Evolutionary conservation across 1,140 invertebrate species (phyloP).

Genomic region (Drosophila setifemur): DNA sequence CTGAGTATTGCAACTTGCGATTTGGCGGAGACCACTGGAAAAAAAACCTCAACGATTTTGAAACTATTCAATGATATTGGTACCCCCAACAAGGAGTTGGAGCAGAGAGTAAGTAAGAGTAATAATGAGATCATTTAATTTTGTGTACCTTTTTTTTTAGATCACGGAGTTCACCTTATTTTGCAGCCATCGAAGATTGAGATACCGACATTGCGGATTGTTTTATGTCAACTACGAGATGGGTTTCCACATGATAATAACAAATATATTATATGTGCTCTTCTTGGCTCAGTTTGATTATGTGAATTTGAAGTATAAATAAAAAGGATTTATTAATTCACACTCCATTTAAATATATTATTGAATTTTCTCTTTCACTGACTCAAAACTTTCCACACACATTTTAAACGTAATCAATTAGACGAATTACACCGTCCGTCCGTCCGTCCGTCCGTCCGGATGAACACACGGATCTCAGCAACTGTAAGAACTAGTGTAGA

Average conservation of each 20-base stretch:
- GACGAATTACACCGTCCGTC: too few relatives aligned
- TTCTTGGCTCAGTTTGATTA: slow-evolving; percentile 57
- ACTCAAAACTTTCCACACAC: too few relatives aligned
- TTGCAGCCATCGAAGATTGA: background rate
- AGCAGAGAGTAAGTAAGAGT: slow-evolving; percentile 24
- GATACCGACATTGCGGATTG: background rate
- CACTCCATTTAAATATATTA: too few relatives aligned
- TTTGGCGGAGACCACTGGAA: slow-evolving; percentile 2
- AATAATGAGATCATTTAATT: too few relatives aligned
- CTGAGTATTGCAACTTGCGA: slow-evolving; percentile 37
- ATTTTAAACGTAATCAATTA: too few relatives aligned
- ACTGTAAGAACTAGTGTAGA: too few relatives aligned
- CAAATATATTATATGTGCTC: slow-evolving; percentile 33
- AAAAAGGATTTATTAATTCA: too few relatives aligned
- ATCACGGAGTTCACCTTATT: background rate
- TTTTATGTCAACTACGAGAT: background rate
- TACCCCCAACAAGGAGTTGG: background rate
- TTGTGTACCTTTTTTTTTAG: background rate
- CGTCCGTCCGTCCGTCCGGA: too few relatives aligned
- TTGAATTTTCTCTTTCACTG: too few relatives aligned
- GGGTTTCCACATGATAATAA: slow-evolving; percentile 35
- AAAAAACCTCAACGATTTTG: slow-evolving; percentile 13
- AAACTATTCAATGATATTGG: slow-evolving; percentile 28
- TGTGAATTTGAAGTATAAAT: slow-evolving; percentile 27
- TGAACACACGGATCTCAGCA: too few relatives aligned